Evolutionary conservation across 1,140 invertebrate species (phyloP), one percentile per base, ranked within the genome.

Genomic region (Drosophila willistoni): DNA sequence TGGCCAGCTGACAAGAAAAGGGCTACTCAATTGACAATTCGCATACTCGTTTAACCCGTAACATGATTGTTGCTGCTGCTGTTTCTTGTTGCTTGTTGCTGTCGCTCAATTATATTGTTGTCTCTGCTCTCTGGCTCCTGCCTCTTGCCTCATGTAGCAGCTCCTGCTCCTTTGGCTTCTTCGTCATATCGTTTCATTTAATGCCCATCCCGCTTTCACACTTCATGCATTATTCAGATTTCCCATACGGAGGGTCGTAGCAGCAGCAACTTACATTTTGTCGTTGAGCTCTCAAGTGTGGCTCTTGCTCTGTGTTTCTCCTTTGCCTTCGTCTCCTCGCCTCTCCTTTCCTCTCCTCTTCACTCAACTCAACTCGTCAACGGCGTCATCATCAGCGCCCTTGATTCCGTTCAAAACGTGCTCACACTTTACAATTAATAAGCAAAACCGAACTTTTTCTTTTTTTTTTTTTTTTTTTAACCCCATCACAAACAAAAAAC

Each of bases 161-260:
- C 59, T 79, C 65, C 44, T 69, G 70, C 63, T 74, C 19, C 66
- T 71, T 70, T 70, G 63, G 75, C 63, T 74, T 51, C 66, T 64
- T 70, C 76, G 75, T 76, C 68, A 68, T 77, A 68, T 77, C 68
- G 77, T 77, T 76, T 76, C 81, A 79, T 77, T 85, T 85, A 85
- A 80, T 85, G 78, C 81, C 81, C 81, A 81, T 78, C 83, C 83
- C 76, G 79, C 83, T 82, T 86, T 89, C 80, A 83, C 83, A 87
- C 83, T 89, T 89, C 68, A 89, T 89, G 84, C 83, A 87, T 87
- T 87, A 87, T 87, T 87, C 83, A 87, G 84, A 83, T 89, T 89
- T 87, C 84, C 80, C 84, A 87, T 82, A 87, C 84, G 79, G 76
- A 69, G 55, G 36, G 56, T 47, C 61, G 44, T 5, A 51, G 14